phyloP scores from a whole-genome alignment of 2,797 vertebrate species.

The Fratercula arctica region DNA sequence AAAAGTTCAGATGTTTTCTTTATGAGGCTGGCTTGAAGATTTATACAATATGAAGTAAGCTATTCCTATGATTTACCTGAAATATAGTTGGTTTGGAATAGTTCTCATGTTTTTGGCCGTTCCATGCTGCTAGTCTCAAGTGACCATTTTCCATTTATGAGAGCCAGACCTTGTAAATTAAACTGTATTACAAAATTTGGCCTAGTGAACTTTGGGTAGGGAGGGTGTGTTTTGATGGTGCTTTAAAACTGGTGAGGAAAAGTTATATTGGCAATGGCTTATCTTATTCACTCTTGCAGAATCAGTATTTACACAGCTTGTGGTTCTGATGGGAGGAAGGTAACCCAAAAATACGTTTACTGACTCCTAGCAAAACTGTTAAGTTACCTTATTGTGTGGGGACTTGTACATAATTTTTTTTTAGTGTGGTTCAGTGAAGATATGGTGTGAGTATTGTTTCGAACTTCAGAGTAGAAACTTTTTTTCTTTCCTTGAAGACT shows the following conservation, averaged over 20 bases:
- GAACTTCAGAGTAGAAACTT: neutral
- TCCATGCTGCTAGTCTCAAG: neutral
- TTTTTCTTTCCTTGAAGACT: neutral
- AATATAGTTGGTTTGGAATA: neutral
- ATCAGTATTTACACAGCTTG: neutral
- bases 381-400: accelerated
- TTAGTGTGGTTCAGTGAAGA: neutral
- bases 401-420: neutral
- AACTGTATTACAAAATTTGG: neutral
- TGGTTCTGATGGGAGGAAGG: neutral
- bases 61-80: neutral
- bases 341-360: neutral
- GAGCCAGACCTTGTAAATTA: neutral
- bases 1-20: neutral
- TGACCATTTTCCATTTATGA: neutral
- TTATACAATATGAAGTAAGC: neutral
- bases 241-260: neutral
- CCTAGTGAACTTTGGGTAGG: neutral
- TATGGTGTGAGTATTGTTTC: neutral
- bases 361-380: neutral
- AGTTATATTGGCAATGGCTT: neutral
- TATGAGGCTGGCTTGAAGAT: neutral
- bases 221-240: neutral
- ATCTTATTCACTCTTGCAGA: neutral
- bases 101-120: neutral